phyloP scores from a whole-genome alignment of 2,797 vertebrate species.

The Sebastolobus alascanus region DNA sequence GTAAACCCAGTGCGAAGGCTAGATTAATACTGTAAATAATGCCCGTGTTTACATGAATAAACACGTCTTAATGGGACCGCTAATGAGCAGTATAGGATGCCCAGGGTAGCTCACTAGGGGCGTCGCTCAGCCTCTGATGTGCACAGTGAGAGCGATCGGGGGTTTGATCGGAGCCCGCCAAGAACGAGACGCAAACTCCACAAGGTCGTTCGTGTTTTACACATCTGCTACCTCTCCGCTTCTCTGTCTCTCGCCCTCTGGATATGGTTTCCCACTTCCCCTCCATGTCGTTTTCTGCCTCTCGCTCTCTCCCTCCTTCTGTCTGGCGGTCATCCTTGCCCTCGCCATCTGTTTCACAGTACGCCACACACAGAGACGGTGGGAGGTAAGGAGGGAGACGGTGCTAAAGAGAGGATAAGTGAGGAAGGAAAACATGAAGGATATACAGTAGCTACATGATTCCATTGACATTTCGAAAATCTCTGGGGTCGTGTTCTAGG shows the following conservation, averaged over 20 bases:
- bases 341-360: constrained; percentile 81
- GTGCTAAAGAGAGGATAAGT: constrained; percentile 40
- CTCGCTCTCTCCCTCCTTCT: constrained; percentile 64
- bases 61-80: constrained; percentile 73
- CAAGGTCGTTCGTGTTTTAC: constrained; percentile 76
- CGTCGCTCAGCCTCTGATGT: constrained; percentile 66
- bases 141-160: constrained; percentile 27
- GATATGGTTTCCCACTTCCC: constrained; percentile 63
- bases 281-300: constrained; percentile 58
- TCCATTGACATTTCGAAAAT: constrained; percentile 14
- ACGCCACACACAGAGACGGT: constrained; percentile 54
- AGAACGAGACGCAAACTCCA: constrained; percentile 55
- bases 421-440: constrained; percentile 24
- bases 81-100: constrained; percentile 79
- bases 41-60: constrained; percentile 77
- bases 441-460: constrained; percentile 8
- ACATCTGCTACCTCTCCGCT: constrained; percentile 75
- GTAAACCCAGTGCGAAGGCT: constrained; percentile 55
- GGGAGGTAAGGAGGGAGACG: constrained; percentile 35
- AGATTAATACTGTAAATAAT: constrained; percentile 72
- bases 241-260: constrained; percentile 53
- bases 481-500: constrained; percentile 12
- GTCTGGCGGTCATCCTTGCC: constrained; percentile 77
- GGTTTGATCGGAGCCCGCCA: constrained; percentile 64
- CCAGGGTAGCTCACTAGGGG: constrained; percentile 64